Evolutionary conservation across 2,797 vertebrate genomes (phyloP).

Genomic region (Bradypodion pumilum): DNA sequence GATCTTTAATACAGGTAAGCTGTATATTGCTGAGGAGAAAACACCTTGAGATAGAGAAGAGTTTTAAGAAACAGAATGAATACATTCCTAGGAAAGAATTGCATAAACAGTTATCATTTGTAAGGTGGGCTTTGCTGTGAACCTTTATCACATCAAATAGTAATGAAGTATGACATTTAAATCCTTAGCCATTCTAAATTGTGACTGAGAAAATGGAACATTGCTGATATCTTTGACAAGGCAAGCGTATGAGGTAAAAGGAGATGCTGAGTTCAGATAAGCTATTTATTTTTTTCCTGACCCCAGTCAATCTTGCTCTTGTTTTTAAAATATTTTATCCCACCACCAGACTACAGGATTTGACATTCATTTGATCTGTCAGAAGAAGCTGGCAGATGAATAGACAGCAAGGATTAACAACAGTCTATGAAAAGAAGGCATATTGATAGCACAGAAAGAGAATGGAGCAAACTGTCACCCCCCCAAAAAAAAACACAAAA

Average conservation of each 20-base stretch:
- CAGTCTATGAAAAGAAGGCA: conserved; percentile 22
- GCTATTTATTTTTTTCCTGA: conserved; percentile 66
- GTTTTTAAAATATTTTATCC: conserved; percentile 51
- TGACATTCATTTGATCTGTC: conserved; percentile 57
- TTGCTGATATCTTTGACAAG: conserved; percentile 59
- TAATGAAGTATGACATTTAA: conserved; percentile 62
- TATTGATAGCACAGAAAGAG: conserved; percentile 27
- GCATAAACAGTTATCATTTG: conserved; percentile 51
- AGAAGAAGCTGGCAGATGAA: conserved; percentile 48
- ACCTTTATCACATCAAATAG: conserved; percentile 49
- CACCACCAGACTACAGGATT: conserved; percentile 42
- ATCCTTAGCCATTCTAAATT: conserved; percentile 57
- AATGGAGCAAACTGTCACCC: neutral
- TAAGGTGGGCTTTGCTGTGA: conserved; percentile 43
- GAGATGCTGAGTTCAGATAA: conserved; percentile 47
- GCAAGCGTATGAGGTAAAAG: conserved; percentile 50
- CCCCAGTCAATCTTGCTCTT: conserved; percentile 32
- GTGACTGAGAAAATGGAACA: conserved; percentile 57
- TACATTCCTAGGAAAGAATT: conserved; percentile 39
- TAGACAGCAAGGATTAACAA: conserved; percentile 39
- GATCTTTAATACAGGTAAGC: conserved; percentile 58
- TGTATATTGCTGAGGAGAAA: conserved; percentile 49
- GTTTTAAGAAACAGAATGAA: conserved; percentile 58
- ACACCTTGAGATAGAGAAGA: conserved; percentile 44
- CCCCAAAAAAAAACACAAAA: too few species aligned